Evolutionary conservation across 64 coral and sea anemone species (phyloP), one percentile per base, ranked within the genome.

Genomic region (Acropora yongei): DNA sequence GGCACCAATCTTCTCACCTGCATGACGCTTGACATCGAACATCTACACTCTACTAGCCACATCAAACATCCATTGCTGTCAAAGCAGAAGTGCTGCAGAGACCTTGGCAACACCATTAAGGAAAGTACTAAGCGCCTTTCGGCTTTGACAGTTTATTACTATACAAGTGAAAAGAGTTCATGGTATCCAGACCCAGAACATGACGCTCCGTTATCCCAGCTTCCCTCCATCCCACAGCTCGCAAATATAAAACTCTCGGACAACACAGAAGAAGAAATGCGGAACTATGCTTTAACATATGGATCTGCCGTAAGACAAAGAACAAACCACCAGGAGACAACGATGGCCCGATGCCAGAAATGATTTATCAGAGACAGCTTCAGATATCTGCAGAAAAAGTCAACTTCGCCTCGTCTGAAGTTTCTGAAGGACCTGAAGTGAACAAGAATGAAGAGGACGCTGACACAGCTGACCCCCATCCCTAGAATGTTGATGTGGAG

Each of bases 101-200:
- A 89, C 61, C 81, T 94, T 73, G 92, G 78, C 77, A 55, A 80
- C 44, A 73, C 72, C 44, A 53, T 53, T 53, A 53, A 53, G 50
- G 50, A 53, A 53, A 53, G 50, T 53, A 53, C 50, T 53, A 53
- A 53, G 50, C 50, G 5, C 50, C 50, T 53, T 53, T 53, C 50
- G 9, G 50, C 50, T 53, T 53, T 9, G 50, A 53, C 50, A 53
- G 50, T 53, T 53, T 53, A 53, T 53, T 53, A 53, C 50, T 91
- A 41, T 61, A 74, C 65, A 9, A 83, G 78, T 55, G 85, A 93
- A 78, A 93, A 88, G 13, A 93, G 49, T 18, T 82, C 86, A 1
- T 94, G 92, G 79, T 94, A 94, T 81, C 79, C 87, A 17, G 75
- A 77, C 39, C 87, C 92, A 82, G 66, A 78, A 45, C 72, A 92